Base-by-base conservation (phyloP, 2,113 vertebrate genomes). In the Casuarius casuarius region DNA sequence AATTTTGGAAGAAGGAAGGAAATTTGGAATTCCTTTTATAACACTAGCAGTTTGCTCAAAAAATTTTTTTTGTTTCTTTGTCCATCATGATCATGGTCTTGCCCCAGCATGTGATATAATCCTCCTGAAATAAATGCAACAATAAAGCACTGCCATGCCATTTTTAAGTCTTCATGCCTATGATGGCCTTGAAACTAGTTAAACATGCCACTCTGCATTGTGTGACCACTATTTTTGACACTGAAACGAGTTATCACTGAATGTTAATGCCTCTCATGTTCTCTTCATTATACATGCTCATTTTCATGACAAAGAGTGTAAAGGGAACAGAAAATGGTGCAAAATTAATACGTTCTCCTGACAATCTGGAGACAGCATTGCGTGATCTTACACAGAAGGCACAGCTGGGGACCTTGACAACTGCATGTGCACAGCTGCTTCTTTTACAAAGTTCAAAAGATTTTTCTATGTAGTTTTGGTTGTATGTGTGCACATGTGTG, bases 291-390 rank as follows among this genome's bases (percentile, higher is more conserved):
- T 92, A 87, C 80, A 84, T 40, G 48, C 78, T 92, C 86, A 94
- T 97, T 97, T 97, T 97, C 94, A 96, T 96, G 94, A 96, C 90
- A 95, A 96, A 97, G 62, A 88, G 22, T 29, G 46, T 65, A 86
- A 96, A 95, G 78, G 74, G 72, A 97, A 97, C 74, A 92, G 75
- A 96, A 97, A 96, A 96, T 91, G 48, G 51, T 89, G 46, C 72
- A 91, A 96, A 97, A 97, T 97, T 95, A 94, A 81, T 91, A 90
- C 38, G 5, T 96, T 97, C 59, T 93, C 91, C 85, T 95, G 89
- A 96, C 91, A 97, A 91, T 96, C 88, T 96, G 86, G 87, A 97
- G 86, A 94, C 74, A 92, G 46, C 71, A 90, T 90, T 77, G 86
- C 81, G 89, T 93, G 84, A 90, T 91, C 95, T 83, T 96, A 52